phyloP scores from a whole-genome alignment of 1,140 invertebrate genomes.

The Proales similis region DNA sequence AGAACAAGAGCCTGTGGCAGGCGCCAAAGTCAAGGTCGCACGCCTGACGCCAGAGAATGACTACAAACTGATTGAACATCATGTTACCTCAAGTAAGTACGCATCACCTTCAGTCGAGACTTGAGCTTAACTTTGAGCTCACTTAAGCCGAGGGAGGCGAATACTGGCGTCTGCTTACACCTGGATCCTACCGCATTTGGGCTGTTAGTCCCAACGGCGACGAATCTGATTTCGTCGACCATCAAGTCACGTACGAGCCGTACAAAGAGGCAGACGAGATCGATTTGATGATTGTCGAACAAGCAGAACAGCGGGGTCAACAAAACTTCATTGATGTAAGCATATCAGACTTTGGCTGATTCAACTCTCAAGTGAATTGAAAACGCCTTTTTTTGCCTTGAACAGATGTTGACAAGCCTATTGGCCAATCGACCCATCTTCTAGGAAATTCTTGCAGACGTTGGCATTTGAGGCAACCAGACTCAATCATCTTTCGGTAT shows the following conservation, averaged over 20 bases:
- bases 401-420: too few relatives aligned
- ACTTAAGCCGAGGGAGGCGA: slow-evolving; percentile 68
- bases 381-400: too few relatives aligned
- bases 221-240: neutral
- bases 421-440: too few relatives aligned
- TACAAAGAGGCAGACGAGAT: neutral
- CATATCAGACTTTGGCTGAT: too few relatives aligned
- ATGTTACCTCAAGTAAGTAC: slow-evolving; percentile 17
- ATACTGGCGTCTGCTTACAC: slow-evolving; percentile 80
- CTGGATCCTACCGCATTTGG: slow-evolving; percentile 65
- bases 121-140: slow-evolving; percentile 64
- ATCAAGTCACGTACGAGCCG: slow-evolving; percentile 2
- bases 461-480: too few relatives aligned
- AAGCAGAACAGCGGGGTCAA: too few relatives aligned
- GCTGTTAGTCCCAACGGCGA: slow-evolving; percentile 11
- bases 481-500: too few relatives aligned
- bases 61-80: slow-evolving; percentile 27
- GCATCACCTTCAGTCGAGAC: neutral
- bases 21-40: slow-evolving; percentile 14
- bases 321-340: too few relatives aligned
- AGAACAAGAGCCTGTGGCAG: neutral
- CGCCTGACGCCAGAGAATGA: neutral
- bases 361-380: too few relatives aligned
- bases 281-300: neutral
- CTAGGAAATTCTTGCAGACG: too few relatives aligned